Evolutionary conservation across 2,797 vertebrate species (phyloP).

Genomic region (Sus cebifrons): DNA sequence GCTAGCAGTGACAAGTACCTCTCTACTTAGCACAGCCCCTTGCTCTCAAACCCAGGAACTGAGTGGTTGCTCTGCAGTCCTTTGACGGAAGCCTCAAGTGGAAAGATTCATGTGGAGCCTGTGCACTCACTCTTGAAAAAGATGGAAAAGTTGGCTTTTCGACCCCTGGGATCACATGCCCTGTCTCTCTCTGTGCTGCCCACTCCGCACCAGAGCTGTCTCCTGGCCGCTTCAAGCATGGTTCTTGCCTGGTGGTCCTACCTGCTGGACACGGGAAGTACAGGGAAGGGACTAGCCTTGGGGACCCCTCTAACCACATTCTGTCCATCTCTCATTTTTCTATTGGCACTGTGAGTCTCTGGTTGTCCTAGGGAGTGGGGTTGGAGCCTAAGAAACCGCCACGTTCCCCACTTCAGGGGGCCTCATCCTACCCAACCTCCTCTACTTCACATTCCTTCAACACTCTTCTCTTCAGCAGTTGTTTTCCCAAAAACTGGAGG

Average conservation of each 20-base stretch:
- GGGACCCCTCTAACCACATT: neutral
- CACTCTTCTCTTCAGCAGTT: neutral
- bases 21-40: neutral
- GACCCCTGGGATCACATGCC: neutral
- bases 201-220: neutral
- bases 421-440: neutral
- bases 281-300: neutral
- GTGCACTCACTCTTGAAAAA: constrained; percentile 52
- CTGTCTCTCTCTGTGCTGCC: neutral
- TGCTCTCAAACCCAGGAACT: constrained; percentile 26
- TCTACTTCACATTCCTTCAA: neutral
- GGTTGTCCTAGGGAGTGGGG: neutral
- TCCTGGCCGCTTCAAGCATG: neutral
- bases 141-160: neutral
- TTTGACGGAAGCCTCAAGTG: constrained; percentile 21
- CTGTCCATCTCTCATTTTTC: neutral
- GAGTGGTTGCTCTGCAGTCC: neutral
- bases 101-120: neutral
- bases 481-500: neutral
- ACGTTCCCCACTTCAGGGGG: neutral
- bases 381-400: neutral
- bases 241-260: neutral
- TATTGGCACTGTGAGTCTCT: neutral
- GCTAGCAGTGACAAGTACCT: neutral
- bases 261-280: neutral